phyloP scores from a whole-genome alignment of 2,113 vertebrate genomes.

The Rana temporaria region DNA sequence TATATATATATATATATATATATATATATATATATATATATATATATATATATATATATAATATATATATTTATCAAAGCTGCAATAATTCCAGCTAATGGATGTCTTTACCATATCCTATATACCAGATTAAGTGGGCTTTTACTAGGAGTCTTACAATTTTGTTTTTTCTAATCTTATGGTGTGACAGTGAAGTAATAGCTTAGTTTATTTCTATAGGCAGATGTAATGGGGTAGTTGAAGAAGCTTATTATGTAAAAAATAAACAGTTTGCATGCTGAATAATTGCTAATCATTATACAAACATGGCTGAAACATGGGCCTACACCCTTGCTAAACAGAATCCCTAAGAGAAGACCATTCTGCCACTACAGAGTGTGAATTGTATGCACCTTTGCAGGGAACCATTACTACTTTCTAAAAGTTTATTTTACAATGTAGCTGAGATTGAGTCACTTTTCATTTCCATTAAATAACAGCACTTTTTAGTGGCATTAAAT shows the following conservation, averaged over 20 bases:
- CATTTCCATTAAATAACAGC: slow-evolving; percentile 40
- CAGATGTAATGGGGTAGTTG: slow-evolving; percentile 33
- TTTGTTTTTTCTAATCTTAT: slow-evolving; percentile 25
- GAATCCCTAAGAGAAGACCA: slow-evolving; percentile 16
- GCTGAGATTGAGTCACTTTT: slow-evolving; percentile 41
- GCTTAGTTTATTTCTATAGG: slow-evolving; percentile 36
- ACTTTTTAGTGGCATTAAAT: slow-evolving; percentile 32
- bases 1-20: too few relatives aligned
- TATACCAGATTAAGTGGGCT: background rate
- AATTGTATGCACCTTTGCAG: slow-evolving; percentile 27
- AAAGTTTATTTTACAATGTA: slow-evolving; percentile 35
- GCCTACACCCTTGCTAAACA: slow-evolving; percentile 41
- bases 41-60: too few relatives aligned
- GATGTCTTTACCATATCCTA: slow-evolving; percentile 15
- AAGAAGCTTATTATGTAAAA: slow-evolving; percentile 34
- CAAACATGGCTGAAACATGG: slow-evolving; percentile 27
- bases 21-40: too few relatives aligned
- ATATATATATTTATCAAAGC: too few relatives aligned
- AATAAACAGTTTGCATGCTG: slow-evolving; percentile 26
- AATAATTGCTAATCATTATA: slow-evolving; percentile 44
- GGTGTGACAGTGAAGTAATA: slow-evolving; percentile 5
- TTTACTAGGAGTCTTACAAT: background rate
- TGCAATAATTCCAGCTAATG: slow-evolving; percentile 13
- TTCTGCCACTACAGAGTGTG: slow-evolving; percentile 28
- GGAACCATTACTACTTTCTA: slow-evolving; percentile 31